Evolutionary conservation across 1,140 invertebrate genomes (phyloP).

Genomic region (Euura lappo): DNA sequence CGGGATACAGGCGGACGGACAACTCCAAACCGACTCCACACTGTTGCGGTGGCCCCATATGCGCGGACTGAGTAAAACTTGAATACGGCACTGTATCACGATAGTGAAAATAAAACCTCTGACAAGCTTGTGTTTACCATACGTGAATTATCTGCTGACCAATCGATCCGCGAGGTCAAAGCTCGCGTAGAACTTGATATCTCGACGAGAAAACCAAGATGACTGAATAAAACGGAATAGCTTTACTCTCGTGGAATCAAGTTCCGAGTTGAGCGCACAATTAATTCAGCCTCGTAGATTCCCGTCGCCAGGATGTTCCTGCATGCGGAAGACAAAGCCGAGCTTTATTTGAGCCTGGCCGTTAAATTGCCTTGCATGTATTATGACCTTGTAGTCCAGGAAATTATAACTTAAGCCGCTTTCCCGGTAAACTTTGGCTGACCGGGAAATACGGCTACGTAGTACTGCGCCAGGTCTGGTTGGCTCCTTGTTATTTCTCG

Average conservation of each 20-base stretch:
- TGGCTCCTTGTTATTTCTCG: not conserved
- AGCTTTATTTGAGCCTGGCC: not conserved
- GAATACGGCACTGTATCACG: too few species aligned
- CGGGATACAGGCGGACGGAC: not conserved
- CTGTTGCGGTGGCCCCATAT: not conserved
- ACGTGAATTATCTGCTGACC: too few species aligned
- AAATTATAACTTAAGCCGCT: constrained; percentile 7
- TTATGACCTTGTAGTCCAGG: constrained; percentile 5
- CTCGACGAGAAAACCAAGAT: not conserved
- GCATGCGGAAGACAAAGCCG: constrained; percentile 2
- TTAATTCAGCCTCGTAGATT: not conserved
- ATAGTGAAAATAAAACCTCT: too few species aligned
- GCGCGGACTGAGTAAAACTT: not conserved
- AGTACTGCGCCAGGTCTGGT: not conserved
- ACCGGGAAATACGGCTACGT: not conserved
- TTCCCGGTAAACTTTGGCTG: not conserved
- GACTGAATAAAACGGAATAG: not conserved
- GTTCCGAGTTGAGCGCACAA: not conserved
- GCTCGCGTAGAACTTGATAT: not conserved
- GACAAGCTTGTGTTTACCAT: too few species aligned
- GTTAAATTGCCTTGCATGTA: constrained; percentile 7
- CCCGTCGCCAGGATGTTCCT: not conserved
- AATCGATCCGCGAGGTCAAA: too few species aligned
- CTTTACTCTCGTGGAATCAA: too few species aligned
- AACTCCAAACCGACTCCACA: not conserved